These are phyloP conservation scores for Zaprionus gabonicus DNA, from an alignment of 1,140 invertebrate genomes.

Conservation along the genomic window DNA sequence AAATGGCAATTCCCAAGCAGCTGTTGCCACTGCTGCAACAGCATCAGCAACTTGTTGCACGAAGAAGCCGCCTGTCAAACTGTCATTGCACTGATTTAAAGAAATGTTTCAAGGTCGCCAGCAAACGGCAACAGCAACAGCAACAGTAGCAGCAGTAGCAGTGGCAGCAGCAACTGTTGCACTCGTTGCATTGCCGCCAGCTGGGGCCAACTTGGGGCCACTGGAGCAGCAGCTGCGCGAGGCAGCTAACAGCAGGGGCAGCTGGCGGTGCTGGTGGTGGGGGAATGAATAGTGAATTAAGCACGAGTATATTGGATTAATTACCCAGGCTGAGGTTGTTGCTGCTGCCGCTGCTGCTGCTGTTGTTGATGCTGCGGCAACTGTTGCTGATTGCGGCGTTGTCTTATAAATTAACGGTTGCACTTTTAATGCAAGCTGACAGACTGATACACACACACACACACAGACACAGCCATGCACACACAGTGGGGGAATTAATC, in stretches of 20 bases:
- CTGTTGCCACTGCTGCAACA: constrained; percentile 23
- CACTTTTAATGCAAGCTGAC: constrained; percentile 77
- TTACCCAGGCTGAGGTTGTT: constrained; percentile 49
- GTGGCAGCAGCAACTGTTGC: background rate
- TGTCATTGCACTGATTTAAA: constrained; percentile 57
- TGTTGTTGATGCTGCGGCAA: constrained; percentile 29
- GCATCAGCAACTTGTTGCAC: constrained; percentile 23
- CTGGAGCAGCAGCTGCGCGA: constrained; percentile 17
- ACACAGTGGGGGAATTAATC: constrained; percentile 67
- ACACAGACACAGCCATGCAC: constrained; percentile 15
- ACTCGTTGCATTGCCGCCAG: constrained; percentile 15
- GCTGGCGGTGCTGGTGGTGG: background rate
- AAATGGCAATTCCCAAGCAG: constrained; percentile 67
- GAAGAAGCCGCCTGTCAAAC: constrained; percentile 17
- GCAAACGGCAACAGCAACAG: constrained; percentile 33
- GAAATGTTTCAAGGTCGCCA: constrained; percentile 72
- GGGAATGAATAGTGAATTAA: constrained; percentile 50
- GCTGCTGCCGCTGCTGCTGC: constrained; percentile 13
- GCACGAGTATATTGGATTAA: constrained; percentile 71
- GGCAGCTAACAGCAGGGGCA: background rate
- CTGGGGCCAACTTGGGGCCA: background rate
- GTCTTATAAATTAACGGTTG: constrained; percentile 82
- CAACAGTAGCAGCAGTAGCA: background rate
- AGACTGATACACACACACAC: constrained; percentile 44
- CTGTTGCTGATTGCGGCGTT: constrained; percentile 47